A percentile compares a stretch with the other conserved stretches of the same genome.
Evolutionary conservation across 2,113 vertebrate genomes (phyloP).

Genomic region (Rhodinocichla rosea): DNA sequence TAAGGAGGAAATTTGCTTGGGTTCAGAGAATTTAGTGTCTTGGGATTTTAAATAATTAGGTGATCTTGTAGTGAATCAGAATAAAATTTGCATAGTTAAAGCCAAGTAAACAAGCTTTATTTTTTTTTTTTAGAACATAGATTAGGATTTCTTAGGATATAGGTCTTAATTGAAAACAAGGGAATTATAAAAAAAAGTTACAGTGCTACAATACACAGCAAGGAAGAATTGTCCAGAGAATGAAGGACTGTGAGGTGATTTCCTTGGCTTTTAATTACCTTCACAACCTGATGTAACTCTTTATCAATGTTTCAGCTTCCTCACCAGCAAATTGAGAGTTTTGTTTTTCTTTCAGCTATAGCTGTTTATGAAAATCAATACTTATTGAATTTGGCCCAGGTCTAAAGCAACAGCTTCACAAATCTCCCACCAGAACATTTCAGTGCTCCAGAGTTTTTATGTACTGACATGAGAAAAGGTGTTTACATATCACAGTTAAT

Average conservation of each 20-base stretch:
- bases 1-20: background rate
- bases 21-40: background rate
- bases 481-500: background rate
- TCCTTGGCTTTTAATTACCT: background rate
- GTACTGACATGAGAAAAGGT: background rate
- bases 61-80: background rate
- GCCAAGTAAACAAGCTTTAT: rapidly evolving
- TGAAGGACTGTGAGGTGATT: background rate
- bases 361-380: background rate
- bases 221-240: background rate
- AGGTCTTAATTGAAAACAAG: background rate
- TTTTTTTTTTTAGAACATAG: background rate
- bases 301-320: background rate
- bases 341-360: background rate
- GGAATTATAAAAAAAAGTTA: background rate
- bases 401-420: background rate
- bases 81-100: background rate
- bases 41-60: background rate
- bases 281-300: background rate
- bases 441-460: background rate
- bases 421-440: background rate
- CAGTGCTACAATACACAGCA: rapidly evolving
- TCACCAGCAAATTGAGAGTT: background rate
- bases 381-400: background rate
- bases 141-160: background rate